These are phyloP conservation scores for Schlechtendalia chinensis DNA, from an alignment of 1,140 invertebrate genomes.

Conservation along the genomic window DNA sequence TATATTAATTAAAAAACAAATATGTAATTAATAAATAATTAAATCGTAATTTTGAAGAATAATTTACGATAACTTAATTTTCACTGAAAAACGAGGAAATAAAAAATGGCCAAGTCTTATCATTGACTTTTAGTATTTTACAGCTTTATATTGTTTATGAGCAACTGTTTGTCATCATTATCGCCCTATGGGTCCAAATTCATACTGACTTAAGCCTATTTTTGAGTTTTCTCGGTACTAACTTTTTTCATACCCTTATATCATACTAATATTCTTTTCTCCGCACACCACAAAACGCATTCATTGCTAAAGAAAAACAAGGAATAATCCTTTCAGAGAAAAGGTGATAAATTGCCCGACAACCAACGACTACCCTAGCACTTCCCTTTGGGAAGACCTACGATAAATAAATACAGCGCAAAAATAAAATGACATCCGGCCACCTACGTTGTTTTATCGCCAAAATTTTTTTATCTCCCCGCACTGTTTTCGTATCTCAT, in stretches of 20 bases:
- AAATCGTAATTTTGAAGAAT: too few species aligned
- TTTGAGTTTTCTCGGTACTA: background rate
- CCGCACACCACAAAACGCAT: background rate
- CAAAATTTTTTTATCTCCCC: background rate
- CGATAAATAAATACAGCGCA: background rate
- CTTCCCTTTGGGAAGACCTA: background rate
- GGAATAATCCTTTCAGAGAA: constrained; percentile 1
- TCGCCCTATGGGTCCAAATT: background rate
- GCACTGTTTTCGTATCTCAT: background rate
- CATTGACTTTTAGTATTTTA: background rate
- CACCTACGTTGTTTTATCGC: background rate
- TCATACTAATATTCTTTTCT: background rate
- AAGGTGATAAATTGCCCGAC: constrained; percentile 11
- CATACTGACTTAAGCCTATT: background rate
- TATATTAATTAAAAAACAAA: too few species aligned
- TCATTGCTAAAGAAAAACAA: constrained; percentile 6
- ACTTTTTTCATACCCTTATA: background rate
- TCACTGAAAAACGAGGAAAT: too few species aligned
- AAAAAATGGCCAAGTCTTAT: background rate
- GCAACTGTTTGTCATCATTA: background rate
- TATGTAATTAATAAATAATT: too few species aligned
- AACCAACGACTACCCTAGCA: background rate
- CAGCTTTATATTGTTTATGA: background rate
- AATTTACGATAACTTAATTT: too few species aligned
- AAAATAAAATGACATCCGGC: constrained; percentile 25